phyloP scores from a whole-genome alignment of 2,888 invertebrate species.

The Hartigia nigra region DNA sequence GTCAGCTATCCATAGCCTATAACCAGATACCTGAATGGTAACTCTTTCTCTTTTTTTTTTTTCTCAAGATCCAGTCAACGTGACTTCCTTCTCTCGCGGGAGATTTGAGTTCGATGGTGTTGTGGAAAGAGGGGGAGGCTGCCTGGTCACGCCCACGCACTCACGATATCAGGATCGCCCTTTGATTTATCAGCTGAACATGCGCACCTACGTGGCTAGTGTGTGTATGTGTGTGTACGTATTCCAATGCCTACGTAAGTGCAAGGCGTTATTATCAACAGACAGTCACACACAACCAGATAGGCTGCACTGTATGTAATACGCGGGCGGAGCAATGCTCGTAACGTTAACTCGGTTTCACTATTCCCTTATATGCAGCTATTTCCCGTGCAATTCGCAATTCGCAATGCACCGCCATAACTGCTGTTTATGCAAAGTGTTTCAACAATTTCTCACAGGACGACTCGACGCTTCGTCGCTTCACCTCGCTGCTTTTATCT shows the following conservation, averaged over 20 bases:
- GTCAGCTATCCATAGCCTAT: not conserved
- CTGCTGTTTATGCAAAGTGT: slow-evolving; percentile 33
- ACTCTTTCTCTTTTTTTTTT: not conserved
- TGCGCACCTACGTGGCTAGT: too few species aligned
- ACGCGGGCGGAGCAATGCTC: not conserved
- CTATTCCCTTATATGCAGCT: not conserved
- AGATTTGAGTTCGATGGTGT: not conserved
- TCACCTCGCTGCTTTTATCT: slow-evolving; percentile 5
- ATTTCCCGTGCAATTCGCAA: not conserved
- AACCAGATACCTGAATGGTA: not conserved
- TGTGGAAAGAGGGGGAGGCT: not conserved
- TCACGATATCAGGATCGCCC: not conserved
- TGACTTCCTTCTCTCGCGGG: not conserved
- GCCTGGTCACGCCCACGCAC: not conserved
- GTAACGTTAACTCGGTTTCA: slow-evolving; percentile 1
- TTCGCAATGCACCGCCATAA: not conserved
- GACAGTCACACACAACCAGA: not conserved
- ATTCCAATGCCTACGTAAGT: not conserved
- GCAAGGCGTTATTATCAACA: not conserved
- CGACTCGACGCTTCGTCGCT: slow-evolving; percentile 16
- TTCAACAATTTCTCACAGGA: slow-evolving; percentile 34
- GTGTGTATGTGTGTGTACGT: not conserved
- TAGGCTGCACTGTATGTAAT: not conserved
- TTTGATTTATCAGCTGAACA: not conserved
- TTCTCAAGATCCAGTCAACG: not conserved